Base-by-base conservation (phyloP, 2,113 vertebrate genomes). In the Natator depressus region DNA sequence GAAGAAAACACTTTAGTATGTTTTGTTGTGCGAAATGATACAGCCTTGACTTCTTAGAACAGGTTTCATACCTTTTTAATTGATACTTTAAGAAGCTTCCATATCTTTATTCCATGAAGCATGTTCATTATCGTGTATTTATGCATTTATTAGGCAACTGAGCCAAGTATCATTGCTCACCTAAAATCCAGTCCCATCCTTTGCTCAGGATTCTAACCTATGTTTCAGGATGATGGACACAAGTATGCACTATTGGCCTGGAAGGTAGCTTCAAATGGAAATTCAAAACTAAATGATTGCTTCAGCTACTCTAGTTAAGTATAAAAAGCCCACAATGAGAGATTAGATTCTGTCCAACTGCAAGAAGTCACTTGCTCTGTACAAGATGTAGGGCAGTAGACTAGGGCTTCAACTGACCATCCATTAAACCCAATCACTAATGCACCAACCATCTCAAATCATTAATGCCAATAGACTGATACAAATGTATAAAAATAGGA, bases 1-100 rank as follows among this genome's bases (percentile, higher is more conserved):
- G 89, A 94, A 98, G 96, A 96, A 97, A 49, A 98, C 87, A 80
- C 17, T 96, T 91, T 96, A 97, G 87, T 95, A 92, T 76, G 50
- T 87, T 93, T 93, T 55, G 91, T 91, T 95, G 89, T 87, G 96
- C 75, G 96, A 93, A 93, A 93, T 27, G 84, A 78, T 82, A 94
- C 54, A 95, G 42, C 81, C 88, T 82, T 92, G 65, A 91, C 62
- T 65, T 80, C 88, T 95, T 93, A 42, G 10, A 83, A 95, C 72
- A 89, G 83, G 53, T 47, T 93, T 89, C 80, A 86, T 27, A 57
- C 50, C 85, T 91, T 82, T 78, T 79, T 27, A n/a, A n/a, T 72
- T 19, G n/a, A 54, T 2, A 80, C 1, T 72, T 54, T 72, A 53
- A 75, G 79, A 95, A 76, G 91, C 42, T 46, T 54, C 82, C 51